Evolutionary conservation across 1,140 invertebrate genomes (phyloP), one percentile per base, ranked within the genome.

Genomic region (Drosophila nikananu): DNA sequence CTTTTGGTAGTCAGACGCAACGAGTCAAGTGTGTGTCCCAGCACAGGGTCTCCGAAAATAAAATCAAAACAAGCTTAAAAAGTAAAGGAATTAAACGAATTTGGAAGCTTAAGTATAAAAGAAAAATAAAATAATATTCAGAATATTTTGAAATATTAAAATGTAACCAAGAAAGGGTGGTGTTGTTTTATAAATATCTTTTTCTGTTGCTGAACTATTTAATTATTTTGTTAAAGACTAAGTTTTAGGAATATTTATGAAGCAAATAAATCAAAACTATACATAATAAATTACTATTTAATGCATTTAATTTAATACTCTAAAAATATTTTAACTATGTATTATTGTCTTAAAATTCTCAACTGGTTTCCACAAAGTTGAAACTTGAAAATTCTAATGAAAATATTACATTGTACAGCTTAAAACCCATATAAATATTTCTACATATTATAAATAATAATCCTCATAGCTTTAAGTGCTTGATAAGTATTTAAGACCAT

Each of bases 1-100:
- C 86, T 83, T 79, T 77, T 77, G 83, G 76, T 78, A 78, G 76
- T 79, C 75, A 54, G 76, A 55, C 58, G 66, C 71, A 25, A 48
- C 35, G 17, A 77, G 77, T 49, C 76, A 79, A 79, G 77, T 79
- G 76, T 66, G 59, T 42, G 77, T 19, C 41, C 41, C 23, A 58
- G 52, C 35, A n/a, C 48, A 60, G 55, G 67, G 55, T 23, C 25
- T 13, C 44, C 1, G 32, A 64, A 74, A 51, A 49, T 23, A 19
- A 27, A 23, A 23, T 48, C n/a, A 30, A 35, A 35, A 21, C 6
- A 39, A 49, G 3, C 5, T 27, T 19, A n/a, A 44, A n/a, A 57
- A 25, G 3, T 25, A 32, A 44, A 52, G 19, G 30, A n/a, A 27
- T 8, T 17, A 37, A 9, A 0, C 2, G 17, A 41, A 41, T 58